Conservation (phyloP, 1,140 invertebrate genomes). For the Brachionus angularis region DNA sequence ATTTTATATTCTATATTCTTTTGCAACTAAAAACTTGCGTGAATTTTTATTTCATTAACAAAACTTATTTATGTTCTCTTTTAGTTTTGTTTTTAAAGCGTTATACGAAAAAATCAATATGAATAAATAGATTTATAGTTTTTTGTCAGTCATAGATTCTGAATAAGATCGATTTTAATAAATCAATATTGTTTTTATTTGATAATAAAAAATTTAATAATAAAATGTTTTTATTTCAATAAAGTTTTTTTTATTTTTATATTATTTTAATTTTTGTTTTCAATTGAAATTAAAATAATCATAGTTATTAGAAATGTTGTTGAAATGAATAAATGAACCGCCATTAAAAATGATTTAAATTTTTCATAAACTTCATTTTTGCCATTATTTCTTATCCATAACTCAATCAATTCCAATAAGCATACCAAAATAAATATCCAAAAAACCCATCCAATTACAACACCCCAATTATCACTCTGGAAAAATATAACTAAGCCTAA, state of each 20-base stretch:
- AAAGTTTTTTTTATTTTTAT: background rate
- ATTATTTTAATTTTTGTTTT: background rate
- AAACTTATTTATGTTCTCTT: too few species aligned
- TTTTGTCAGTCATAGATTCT: too few species aligned
- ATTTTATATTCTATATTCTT: too few species aligned
- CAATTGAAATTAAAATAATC: background rate
- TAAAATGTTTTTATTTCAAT: background rate
- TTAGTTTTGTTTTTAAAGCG: too few species aligned
- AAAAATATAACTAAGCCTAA: background rate
- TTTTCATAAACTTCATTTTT: conserved; percentile 1
- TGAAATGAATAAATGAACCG: background rate
- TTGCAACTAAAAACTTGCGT: too few species aligned
- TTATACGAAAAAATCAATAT: too few species aligned
- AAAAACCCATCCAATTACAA: background rate
- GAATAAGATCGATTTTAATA: too few species aligned
- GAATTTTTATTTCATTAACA: too few species aligned
- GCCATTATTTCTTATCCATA: background rate
- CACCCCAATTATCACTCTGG: background rate
- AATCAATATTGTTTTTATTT: too few species aligned
- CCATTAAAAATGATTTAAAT: background rate
- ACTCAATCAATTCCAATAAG: background rate
- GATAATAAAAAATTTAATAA: background rate
- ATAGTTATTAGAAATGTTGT: background rate
- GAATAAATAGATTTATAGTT: too few species aligned
- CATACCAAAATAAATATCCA: background rate